Base-by-base conservation (phyloP, 2,113 vertebrate species). In the Phalacrocorax pelagicus region DNA sequence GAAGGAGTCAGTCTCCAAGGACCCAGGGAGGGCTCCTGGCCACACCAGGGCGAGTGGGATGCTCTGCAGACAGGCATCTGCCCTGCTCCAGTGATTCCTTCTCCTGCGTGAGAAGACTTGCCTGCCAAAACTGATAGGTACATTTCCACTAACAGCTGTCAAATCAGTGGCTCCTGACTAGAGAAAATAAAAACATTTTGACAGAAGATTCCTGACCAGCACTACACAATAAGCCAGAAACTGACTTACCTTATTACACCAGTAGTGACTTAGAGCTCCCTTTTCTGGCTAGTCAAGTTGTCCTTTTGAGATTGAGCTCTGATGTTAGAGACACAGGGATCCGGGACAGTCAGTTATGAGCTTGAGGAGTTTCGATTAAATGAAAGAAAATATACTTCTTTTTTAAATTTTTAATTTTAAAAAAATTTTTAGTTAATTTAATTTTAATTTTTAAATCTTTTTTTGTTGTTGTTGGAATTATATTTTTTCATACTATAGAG, bases 141-240 rank as follows among this genome's bases (percentile, higher is more conserved):
- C 85, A 30, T 90, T 93, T 94, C 71, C 79, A 88, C 81, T 93
- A 94, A 94, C 54, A 88, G 74, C 94, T 88, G 90, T 93, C 90
- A 96, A 94, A 74, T 90, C 71, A 66, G 71, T 49, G 38, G 51
- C 72, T 95, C 38, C 67, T 73, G 82, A 82, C 57, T 63, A 32
- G 54, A 88, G 92, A 86, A 92, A 96, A 96, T 63, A 88, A 92
- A 96, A 93, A 80, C 83, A 92, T 86, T 94, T 77, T 94, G 91
- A 92, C 92, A 94, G 81, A 88, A 94, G 86, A 88, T 94, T 93
- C 85, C 85, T 86, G 62, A 94, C 81, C 74, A 94, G 73, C 74
- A 17, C 27, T 49, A 82, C 66, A 89, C 58, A 74, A 58, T 87
- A 88, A 94, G n/a, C 78, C 70, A 95, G 96, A 86, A 94, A 61